These are phyloP conservation scores for Cladopsammia gracilis DNA, from an alignment of 64 coral and sea anemone species.

Conservation along the genomic window DNA sequence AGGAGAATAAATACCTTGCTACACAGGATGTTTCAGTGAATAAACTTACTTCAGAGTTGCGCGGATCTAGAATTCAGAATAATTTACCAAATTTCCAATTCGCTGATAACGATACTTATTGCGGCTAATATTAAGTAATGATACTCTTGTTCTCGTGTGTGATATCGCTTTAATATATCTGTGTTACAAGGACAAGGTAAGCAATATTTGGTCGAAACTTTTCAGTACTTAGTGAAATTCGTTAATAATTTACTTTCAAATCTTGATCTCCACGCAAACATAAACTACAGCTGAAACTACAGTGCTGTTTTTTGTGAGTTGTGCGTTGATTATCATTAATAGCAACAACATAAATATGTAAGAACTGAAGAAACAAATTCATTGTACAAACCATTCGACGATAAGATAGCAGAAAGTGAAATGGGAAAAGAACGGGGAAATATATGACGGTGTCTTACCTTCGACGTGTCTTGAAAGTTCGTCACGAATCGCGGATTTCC, in stretches of 20 bases:
- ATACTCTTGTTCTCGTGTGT: not conserved
- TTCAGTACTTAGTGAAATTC: not conserved
- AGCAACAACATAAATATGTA: no score
- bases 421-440: not conserved
- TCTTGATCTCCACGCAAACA: not conserved
- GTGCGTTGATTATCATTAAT: no score
- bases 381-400: not conserved
- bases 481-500: no score
- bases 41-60: no score
- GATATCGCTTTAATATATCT: not conserved
- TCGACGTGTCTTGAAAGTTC: not conserved
- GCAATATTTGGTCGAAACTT: slow-evolving; percentile 10
- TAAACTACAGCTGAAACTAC: no score
- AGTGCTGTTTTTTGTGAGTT: no score
- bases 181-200: not conserved
- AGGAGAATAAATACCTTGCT: not conserved
- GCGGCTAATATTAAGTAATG: not conserved
- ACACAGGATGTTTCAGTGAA: no score
- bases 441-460: not conserved
- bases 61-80: not conserved
- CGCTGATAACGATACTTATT: not conserved
- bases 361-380: not conserved
- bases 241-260: slow-evolving; percentile 23
- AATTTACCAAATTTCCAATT: not conserved
- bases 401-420: not conserved